Evolutionary conservation across 2,113 vertebrate genomes (phyloP).

Genomic region (Agapornis roseicollis): DNA sequence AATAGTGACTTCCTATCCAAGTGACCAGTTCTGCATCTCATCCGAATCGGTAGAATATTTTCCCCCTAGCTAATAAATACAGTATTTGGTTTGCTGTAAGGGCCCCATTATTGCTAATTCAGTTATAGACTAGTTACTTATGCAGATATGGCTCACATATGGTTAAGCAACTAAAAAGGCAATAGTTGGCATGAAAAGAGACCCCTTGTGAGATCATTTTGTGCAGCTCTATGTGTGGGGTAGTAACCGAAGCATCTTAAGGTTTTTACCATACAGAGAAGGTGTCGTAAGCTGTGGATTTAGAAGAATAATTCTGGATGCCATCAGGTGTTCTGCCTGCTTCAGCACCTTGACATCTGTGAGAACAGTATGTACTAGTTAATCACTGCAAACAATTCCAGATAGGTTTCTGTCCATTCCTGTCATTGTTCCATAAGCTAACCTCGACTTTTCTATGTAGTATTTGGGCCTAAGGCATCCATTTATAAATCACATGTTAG

Average conservation of each 20-base stretch:
- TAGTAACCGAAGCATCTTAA: background rate
- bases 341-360: constrained; percentile 31
- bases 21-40: background rate
- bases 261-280: background rate
- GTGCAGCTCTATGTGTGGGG: background rate
- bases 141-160: background rate
- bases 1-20: background rate
- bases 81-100: background rate
- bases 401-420: background rate
- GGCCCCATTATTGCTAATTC: background rate
- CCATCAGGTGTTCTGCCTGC: constrained; percentile 31
- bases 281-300: background rate
- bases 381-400: background rate
- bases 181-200: background rate
- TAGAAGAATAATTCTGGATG: constrained; percentile 11
- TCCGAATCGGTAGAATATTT: background rate
- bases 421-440: background rate
- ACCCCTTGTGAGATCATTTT: background rate
- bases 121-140: background rate
- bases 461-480: background rate
- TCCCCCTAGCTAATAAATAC: background rate
- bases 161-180: background rate
- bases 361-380: background rate
- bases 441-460: background rate
- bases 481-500: background rate